A percentile compares a stretch with the other conserved stretches of the same genome.
Evolutionary conservation across 2,113 vertebrate species (phyloP).

Genomic region (Tapirus terrestris): DNA sequence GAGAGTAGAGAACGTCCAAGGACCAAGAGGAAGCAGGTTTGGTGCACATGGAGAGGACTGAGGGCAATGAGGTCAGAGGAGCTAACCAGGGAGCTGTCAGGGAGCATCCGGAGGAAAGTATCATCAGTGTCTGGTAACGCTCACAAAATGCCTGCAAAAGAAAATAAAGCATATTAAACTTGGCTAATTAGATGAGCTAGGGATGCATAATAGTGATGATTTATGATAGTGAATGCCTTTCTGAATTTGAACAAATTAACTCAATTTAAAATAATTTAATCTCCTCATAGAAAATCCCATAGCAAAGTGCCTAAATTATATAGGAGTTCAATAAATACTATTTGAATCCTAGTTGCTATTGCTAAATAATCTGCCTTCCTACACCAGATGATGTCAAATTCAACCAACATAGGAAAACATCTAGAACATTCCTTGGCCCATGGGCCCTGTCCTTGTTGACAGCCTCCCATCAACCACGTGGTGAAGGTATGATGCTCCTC

Average conservation of each 20-base stretch:
- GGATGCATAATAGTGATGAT: background rate
- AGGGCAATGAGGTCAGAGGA: fast-evolving
- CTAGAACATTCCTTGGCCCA: background rate
- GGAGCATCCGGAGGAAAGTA: background rate
- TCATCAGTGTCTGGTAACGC: background rate
- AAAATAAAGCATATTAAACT: background rate
- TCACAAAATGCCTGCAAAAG: background rate
- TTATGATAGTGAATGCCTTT: background rate
- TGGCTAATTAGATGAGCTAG: background rate
- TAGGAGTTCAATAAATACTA: background rate
- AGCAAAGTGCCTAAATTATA: background rate
- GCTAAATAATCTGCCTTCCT: background rate
- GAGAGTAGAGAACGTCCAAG: background rate
- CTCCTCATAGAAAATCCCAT: conserved; percentile 16
- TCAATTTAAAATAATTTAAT: conserved; percentile 44
- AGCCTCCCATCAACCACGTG: fast-evolving
- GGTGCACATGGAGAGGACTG: fast-evolving
- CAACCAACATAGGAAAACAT: background rate
- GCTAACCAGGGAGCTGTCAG: fast-evolving
- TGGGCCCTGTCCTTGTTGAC: background rate
- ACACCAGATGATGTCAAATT: background rate
- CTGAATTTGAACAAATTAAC: conserved; percentile 60
- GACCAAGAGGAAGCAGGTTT: background rate
- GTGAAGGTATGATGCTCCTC: no score
- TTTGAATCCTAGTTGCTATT: background rate